These are phyloP conservation scores for Brachionus rotundiformis DNA, from an alignment of 1,140 invertebrate species.

Conservation along the genomic window DNA sequence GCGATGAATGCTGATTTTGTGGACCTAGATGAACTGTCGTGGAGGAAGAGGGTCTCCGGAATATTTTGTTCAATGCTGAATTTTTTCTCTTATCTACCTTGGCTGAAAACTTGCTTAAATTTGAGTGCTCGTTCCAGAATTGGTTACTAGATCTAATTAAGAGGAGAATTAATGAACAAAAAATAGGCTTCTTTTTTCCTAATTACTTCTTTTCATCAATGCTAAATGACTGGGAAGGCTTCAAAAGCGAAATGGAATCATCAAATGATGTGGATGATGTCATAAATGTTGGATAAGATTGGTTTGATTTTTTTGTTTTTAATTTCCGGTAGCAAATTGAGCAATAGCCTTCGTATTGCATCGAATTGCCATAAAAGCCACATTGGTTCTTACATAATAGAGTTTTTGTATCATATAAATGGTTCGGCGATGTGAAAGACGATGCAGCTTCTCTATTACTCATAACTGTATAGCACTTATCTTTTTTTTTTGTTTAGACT, in stretches of 20 bases:
- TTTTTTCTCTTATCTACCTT: slow-evolving; percentile 12
- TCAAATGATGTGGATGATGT: slow-evolving; percentile 8
- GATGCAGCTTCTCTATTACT: background rate
- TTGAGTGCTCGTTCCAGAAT: slow-evolving; percentile 31
- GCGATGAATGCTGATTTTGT: background rate
- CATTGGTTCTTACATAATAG: slow-evolving; percentile 87
- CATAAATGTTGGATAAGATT: background rate
- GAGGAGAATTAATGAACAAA: background rate
- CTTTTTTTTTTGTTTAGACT: background rate
- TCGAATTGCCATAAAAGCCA: slow-evolving; percentile 90
- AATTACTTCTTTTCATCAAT: background rate
- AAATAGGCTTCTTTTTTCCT: no score
- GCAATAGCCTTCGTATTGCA: slow-evolving; percentile 91
- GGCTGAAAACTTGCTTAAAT: slow-evolving; percentile 22
- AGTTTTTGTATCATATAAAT: background rate
- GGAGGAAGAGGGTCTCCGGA: background rate
- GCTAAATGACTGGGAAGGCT: background rate
- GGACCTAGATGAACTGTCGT: background rate
- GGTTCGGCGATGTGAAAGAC: background rate
- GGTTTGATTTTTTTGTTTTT: background rate
- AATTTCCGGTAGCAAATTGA: slow-evolving; percentile 74
- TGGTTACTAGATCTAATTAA: background rate
- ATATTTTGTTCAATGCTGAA: slow-evolving; percentile 40
- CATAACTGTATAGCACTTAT: background rate
- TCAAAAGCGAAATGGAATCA: background rate